These are phyloP conservation scores for Danio tinwini DNA, from an alignment of 2,797 vertebrate genomes.

Conservation along the genomic window DNA sequence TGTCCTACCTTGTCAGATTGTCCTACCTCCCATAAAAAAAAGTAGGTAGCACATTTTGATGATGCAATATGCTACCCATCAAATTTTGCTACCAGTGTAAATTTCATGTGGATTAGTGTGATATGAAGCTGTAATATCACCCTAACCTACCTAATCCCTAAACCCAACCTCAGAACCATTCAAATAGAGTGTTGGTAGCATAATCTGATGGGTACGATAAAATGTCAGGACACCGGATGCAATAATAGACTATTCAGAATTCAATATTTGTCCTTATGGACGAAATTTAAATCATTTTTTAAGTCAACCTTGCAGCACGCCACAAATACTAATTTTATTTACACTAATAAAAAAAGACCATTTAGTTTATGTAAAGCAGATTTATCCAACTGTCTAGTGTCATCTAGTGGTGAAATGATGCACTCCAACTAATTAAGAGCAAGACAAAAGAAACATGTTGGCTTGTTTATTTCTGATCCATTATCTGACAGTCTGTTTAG, in stretches of 20 bases:
- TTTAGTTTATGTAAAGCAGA: slow-evolving; percentile 57
- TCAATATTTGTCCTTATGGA: neutral
- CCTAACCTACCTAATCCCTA: too few species aligned
- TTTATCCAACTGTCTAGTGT: slow-evolving; percentile 26
- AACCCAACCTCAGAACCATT: too few species aligned
- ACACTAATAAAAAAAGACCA: neutral
- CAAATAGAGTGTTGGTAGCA: too few species aligned
- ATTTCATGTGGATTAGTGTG: too few species aligned
- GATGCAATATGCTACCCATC: too few species aligned
- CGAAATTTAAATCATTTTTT: too few species aligned
- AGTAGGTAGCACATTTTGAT: too few species aligned
- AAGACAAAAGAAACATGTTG: slow-evolving; percentile 41
- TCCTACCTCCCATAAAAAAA: too few species aligned
- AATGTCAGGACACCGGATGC: neutral
- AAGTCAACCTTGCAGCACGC: neutral
- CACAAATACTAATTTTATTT: neutral
- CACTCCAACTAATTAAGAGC: neutral
- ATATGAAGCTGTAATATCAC: too few species aligned
- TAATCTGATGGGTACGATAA: too few species aligned
- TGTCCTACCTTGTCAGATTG: too few species aligned
- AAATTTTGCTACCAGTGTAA: too few species aligned
- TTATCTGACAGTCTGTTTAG: slow-evolving; percentile 74
- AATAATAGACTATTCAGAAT: neutral
- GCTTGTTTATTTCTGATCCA: slow-evolving; percentile 67
- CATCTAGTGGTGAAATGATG: slow-evolving; percentile 66